Base-by-base conservation (phyloP, 2,888 invertebrate genomes). In the Phragmatobia fuliginosa region DNA sequence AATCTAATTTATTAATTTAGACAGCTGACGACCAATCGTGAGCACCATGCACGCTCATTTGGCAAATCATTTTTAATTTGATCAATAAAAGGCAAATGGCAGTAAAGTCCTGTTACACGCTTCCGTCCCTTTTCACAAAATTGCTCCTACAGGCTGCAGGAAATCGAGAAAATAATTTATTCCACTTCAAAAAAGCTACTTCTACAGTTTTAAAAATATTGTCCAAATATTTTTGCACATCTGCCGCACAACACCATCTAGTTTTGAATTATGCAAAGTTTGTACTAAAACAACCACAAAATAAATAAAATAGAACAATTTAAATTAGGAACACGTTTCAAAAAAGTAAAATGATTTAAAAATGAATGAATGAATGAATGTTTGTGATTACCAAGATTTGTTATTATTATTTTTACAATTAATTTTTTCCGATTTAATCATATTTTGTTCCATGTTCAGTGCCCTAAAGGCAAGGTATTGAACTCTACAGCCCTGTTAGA, bases 401-500 rank as follows among this genome's bases (percentile, higher is more conserved):
- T n/a, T n/a, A n/a, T n/a, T n/a, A n/a, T n/a, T n/a, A n/a, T n/a
- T n/a, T n/a, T n/a, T n/a, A n/a, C n/a, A n/a, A n/a, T n/a, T n/a
- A n/a, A n/a, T n/a, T n/a, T n/a, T n/a, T n/a, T n/a, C n/a, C n/a
- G n/a, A n/a, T n/a, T 28, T 56, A 28, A 28, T 16, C 1, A 16
- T 56, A 56, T 28, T 25, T 56, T 25, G 25, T 56, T 56, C 16
- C 16, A 16, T 56, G 28, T 28, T 56, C 36, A 56, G 10, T 59
- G n/a, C 49, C 66, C 21, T 41, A 33, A 56, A 58, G 60, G 45
- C 18, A 52, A 69, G 25, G 58, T 45, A 58, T 45, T 41, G 5
- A 65, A 52, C 60, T 60, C 49, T 64, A 45, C n/a, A 38, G 66
- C n/a, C 61, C 68, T 60, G 52, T 56, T 61, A 65, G 68, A 69